Percentiles rank a stretch among this genome's conserved stretches.
phyloP scores from a whole-genome alignment of 2,113 vertebrate species.

The Tachycineta bicolor region DNA sequence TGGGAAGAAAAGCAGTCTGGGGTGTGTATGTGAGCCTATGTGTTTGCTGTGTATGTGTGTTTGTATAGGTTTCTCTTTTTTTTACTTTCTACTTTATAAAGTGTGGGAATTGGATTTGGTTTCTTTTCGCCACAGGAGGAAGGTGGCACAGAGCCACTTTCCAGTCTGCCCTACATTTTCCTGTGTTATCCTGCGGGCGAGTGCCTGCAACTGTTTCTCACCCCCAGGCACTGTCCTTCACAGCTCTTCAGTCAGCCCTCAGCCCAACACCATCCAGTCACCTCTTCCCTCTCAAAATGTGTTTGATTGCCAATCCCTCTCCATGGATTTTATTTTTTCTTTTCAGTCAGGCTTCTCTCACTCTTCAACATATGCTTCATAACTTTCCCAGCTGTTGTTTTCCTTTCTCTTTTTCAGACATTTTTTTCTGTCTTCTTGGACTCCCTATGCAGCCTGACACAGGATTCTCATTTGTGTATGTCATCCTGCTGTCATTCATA shows the following conservation, averaged over 20 bases:
- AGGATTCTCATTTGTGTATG: neutral
- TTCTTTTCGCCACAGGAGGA: neutral
- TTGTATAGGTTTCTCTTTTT: neutral
- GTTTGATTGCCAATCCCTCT: neutral
- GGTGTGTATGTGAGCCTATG: accelerated
- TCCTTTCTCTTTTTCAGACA: neutral
- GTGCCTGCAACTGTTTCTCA: neutral
- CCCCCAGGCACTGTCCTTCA: neutral
- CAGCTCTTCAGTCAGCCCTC: neutral
- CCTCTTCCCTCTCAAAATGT: neutral
- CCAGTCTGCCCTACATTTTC: neutral
- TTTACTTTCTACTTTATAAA: neutral
- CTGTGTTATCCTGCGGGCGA: accelerated
- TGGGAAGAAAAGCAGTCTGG: neutral
- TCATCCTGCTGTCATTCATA: conserved; percentile 18
- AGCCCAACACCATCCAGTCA: neutral
- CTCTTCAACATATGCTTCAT: neutral
- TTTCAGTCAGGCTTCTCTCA: neutral
- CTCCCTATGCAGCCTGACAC: neutral
- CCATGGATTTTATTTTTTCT: neutral
- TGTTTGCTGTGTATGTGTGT: neutral
- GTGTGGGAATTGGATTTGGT: neutral
- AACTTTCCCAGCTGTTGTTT: conserved; percentile 24
- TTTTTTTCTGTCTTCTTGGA: neutral
- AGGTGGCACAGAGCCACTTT: neutral